Base-by-base conservation (phyloP, 2,888 invertebrate species). In the Bugulina stolonifera region DNA sequence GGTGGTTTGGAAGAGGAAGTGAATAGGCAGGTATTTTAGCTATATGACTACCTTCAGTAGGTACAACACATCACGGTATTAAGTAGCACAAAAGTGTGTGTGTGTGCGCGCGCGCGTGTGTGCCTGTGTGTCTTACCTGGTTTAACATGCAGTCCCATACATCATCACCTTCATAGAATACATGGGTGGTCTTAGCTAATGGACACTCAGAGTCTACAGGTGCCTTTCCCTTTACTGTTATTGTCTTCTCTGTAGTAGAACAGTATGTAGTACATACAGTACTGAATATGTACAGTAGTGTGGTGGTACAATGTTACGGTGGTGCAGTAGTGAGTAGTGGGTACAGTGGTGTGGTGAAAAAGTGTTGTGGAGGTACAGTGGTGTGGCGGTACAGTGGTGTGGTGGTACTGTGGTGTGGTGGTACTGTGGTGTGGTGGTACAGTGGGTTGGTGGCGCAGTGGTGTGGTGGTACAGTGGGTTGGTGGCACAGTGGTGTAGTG, bases 71-170 rank as follows among this genome's bases (percentile, higher is more conserved):
- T n/a, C n/a, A n/a, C n/a, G n/a, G n/a, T n/a, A n/a, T n/a, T n/a
- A n/a, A n/a, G n/a, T n/a, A n/a, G n/a, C n/a, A n/a, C n/a, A n/a
- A n/a, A n/a, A n/a, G n/a, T n/a, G n/a, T n/a, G n/a, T n/a, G n/a
- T n/a, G n/a, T n/a, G n/a, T n/a, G n/a, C n/a, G n/a, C n/a, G n/a
- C n/a, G n/a, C n/a, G n/a, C n/a, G n/a, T n/a, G n/a, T n/a, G n/a
- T n/a, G n/a, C n/a, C n/a, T n/a, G 58, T 25, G 29, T 22, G 3
- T 29, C 71, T 27, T 72, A 84, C 84, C 82, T 85, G 85, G 75
- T 87, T 87, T 22, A 87, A 80, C 85, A 86, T 86, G 72, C 81
- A 84, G 77, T 86, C 85, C 78, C 84, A 87, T 35, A 86, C 76
- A 72, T 80, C 80, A 35, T 80, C 78, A 1, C 81, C 82, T 75